phyloP scores from a whole-genome alignment of 2,113 vertebrate genomes.

The Tetraodon nigroviridis region DNA sequence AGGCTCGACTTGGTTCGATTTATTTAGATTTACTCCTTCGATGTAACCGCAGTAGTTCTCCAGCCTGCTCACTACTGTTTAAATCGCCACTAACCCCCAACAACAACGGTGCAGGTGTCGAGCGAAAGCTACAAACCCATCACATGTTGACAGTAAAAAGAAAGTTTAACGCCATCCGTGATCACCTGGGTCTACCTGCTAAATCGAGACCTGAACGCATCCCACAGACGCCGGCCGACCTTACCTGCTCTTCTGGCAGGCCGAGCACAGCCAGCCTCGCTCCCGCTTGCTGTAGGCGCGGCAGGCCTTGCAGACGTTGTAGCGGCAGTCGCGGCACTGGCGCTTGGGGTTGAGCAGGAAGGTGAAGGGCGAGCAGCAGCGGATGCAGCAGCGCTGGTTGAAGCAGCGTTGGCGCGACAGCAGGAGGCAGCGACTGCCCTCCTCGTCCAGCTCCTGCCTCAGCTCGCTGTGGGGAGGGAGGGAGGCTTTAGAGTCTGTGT shows the following conservation, averaged over 20 bases:
- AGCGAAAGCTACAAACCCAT: no score
- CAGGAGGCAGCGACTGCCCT: conserved; percentile 87
- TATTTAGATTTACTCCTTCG: no score
- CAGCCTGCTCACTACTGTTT: no score
- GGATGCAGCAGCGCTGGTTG: conserved; percentile 92
- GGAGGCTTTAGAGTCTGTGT: conserved; percentile 5
- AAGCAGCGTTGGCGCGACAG: conserved; percentile 87
- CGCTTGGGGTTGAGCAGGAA: conserved; percentile 89
- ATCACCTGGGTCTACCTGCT: no score
- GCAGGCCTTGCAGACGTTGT: conserved; percentile 91
- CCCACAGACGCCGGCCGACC: background rate
- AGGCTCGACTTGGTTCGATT: background rate
- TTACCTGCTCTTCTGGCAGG: conserved; percentile 92
- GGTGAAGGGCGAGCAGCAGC: conserved; percentile 90
- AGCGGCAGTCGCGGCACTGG: conserved; percentile 83
- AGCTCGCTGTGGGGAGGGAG: conserved; percentile 77
- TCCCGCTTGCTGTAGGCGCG: conserved; percentile 82
- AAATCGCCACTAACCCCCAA: no score
- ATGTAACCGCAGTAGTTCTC: no score
- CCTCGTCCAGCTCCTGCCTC: conserved; percentile 89
- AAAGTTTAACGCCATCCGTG: no score
- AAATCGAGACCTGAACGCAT: background rate
- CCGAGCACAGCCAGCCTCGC: conserved; percentile 84
- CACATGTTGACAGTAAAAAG: no score
- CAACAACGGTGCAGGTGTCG: no score